A percentile compares a stretch with the other conserved stretches of the same genome.
These are phyloP conservation scores for Peromyscus californicus DNA, from an alignment of 2,113 vertebrate species.

Conservation along the genomic window DNA sequence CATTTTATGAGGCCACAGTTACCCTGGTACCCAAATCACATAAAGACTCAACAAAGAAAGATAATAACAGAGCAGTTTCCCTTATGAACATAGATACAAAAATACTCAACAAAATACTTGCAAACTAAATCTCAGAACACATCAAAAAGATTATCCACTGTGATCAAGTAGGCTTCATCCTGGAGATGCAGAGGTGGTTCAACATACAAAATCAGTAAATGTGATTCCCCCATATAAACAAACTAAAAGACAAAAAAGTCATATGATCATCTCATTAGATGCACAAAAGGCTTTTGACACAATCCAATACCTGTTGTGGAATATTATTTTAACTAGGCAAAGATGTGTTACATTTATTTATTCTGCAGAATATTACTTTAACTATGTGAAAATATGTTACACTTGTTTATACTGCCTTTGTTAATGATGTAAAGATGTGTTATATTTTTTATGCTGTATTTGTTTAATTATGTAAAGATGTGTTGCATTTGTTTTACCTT, in stretches of 20 bases:
- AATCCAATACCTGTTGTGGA: not conserved
- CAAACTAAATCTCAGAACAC: not conserved
- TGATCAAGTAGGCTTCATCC: not conserved
- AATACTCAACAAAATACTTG: not conserved
- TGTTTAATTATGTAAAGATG: not conserved
- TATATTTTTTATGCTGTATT: not conserved
- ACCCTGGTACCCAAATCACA: not conserved
- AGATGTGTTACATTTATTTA: no score
- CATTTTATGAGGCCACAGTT: not conserved
- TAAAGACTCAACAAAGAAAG: not conserved
- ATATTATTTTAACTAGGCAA: not conserved
- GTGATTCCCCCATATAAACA: not conserved
- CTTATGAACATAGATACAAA: not conserved
- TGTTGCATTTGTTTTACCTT: not conserved
- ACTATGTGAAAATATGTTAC: no score
- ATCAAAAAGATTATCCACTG: not conserved
- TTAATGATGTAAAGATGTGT: not conserved
- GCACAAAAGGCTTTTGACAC: not conserved
- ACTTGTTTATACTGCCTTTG: no score
- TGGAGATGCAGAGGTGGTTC: not conserved
- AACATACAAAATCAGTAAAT: not conserved
- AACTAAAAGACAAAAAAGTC: not conserved
- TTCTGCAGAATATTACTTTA: no score
- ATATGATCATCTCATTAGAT: not conserved
- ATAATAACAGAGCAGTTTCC: not conserved